Base-by-base conservation (phyloP, 2,888 invertebrate species). In the Itoplectis maculator region DNA sequence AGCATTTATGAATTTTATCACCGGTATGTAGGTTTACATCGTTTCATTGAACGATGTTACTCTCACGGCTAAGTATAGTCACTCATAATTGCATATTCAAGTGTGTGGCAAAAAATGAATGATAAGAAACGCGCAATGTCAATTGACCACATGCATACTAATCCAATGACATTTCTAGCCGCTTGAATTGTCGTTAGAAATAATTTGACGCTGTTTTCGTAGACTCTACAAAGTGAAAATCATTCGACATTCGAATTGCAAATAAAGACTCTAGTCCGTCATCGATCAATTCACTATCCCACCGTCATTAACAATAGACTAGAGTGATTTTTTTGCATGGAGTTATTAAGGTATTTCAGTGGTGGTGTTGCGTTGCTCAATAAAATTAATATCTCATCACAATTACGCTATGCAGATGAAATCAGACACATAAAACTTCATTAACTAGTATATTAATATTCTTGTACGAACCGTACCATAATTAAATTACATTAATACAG, bases 401-500 rank as follows among this genome's bases (percentile, higher is more conserved):
- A 40, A 45, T 47, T 37, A 61, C 37, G 37, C 9, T 15, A 35
- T 37, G 15, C 15, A 40, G 11, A 61, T 61, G 7, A 63, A 72
- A 79, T 61, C 15, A 29, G 23, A 66, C 3, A 54, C 18, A 15
- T 15, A 2, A 37, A 77, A 23, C 51, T 63, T 61, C 61, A 51
- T 63, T n/a, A 65, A 72, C 47, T 47, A 13, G 42, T 51, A 18
- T 66, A 68, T 72, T 63, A 47, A 66, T 66, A 73, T 75, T 72
- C 59, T 66, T n/a, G 40, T 76, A 59, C 23, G 20, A 68, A 59
- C 37, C 40, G 35, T 45, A 69, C 23, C 63, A 45, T 73, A 42
- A 42, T 29, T 54, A 42, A 77, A 61, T 63, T 69, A 81, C 56
- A 54, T 45, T 29, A 49, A 70, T 82, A 49, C 65, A 82, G 54